Base-by-base conservation (phyloP, 2,797 vertebrate species). In the Peromyscus nudipes region DNA sequence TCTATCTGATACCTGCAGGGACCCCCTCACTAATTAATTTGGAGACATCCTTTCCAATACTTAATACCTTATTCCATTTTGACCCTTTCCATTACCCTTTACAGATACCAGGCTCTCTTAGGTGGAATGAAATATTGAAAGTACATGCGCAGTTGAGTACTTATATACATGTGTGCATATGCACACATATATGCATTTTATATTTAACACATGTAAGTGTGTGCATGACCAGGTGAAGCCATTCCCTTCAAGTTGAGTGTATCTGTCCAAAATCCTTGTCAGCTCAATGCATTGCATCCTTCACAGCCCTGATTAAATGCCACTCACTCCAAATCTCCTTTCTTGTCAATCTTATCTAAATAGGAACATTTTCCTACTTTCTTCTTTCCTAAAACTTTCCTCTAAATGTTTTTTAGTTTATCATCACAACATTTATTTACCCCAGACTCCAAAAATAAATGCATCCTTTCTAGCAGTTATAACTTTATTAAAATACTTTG, bases 341-440 rank as follows among this genome's bases (percentile, higher is more conserved):
- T 80, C 67, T 86, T 89, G 37, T 93, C 73, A 95, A 49, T 16
- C 17, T 87, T 80, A 90, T 92, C 76, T 81, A 84, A 87, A 77
- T 29, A 69, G 88, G 80, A 90, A 14, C 13, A 64, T 77, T 82
- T 75, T 4, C 80, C 21, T 16, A 75, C 16, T 75, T n/a, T 60
- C 27, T 37, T 94, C 43, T 65, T 88, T 96, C 4, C 43, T 46
- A n/a, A 46, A 79, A 55, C 13, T 84, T 31, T 67, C 19, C 27
- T 77, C 73, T 77, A 81, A 82, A 73, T 46, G 25, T 40, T 96
- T 91, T 81, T 14, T 43, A 40, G 27, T 46, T 89, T 92, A 34
- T 60, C 65, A 46, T n/a, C 5, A 7, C 37, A 77, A 8, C 37
- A 93, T 84, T 91, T 12, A 75, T 64, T 88, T 73, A 25, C 43